Percentiles rank a stretch among this genome's conserved stretches.
These are phyloP conservation scores for Pseudolaguvia tuberculata DNA, from an alignment of 2,113 vertebrate species.

Conservation along the genomic window DNA sequence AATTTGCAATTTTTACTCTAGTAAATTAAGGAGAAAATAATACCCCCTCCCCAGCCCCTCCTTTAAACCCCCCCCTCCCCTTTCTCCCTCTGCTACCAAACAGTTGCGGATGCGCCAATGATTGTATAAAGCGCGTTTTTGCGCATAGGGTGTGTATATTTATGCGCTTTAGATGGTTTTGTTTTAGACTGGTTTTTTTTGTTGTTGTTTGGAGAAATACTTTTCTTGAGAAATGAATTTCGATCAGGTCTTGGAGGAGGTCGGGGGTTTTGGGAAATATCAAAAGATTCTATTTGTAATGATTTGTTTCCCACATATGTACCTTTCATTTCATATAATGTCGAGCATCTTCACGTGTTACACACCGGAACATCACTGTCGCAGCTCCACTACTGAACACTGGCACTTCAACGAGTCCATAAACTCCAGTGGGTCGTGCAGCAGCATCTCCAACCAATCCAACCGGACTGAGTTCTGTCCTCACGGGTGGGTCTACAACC, in stretches of 20 bases:
- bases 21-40: no score
- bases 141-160: background rate
- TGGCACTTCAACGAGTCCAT: slow-evolving; percentile 30
- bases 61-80: no score
- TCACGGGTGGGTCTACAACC: slow-evolving; percentile 65
- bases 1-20: no score
- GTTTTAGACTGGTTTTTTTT: background rate
- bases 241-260: slow-evolving; percentile 61
- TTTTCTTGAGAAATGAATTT: slow-evolving; percentile 61
- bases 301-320: slow-evolving; percentile 69
- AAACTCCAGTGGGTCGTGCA: slow-evolving; percentile 55
- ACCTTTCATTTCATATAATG: slow-evolving; percentile 70
- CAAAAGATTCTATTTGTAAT: slow-evolving; percentile 69
- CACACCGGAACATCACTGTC: slow-evolving; percentile 60
- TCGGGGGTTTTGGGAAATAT: slow-evolving; percentile 67
- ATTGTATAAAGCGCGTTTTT: background rate
- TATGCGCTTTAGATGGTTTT: background rate
- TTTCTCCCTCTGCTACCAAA: background rate
- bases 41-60: no score
- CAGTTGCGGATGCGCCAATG: background rate
- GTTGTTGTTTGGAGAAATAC: background rate
- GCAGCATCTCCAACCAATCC: slow-evolving; percentile 1
- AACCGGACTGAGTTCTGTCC: slow-evolving; percentile 57
- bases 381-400: slow-evolving; percentile 14
- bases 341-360: slow-evolving; percentile 68